Percentiles rank a stretch among this genome's conserved stretches.
These are phyloP conservation scores for Pelosia muscerda DNA, from an alignment of 2,888 invertebrate species.

Conservation along the genomic window DNA sequence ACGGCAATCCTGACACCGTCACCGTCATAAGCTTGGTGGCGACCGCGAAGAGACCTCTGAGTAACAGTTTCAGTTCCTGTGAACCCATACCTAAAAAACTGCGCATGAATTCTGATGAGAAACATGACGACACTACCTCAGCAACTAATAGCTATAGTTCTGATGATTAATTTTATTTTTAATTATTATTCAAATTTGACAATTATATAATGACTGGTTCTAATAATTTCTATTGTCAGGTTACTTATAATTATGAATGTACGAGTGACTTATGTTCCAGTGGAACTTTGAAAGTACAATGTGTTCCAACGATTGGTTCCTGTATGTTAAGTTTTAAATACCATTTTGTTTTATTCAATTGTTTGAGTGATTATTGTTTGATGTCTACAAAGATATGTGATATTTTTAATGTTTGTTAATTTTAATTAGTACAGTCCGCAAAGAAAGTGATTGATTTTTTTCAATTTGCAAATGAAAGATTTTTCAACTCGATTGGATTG, in stretches of 20 bases:
- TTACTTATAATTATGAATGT: constrained; percentile 39
- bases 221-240: constrained; percentile 37
- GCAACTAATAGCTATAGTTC: constrained; percentile 70
- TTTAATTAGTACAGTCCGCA: constrained; percentile 13
- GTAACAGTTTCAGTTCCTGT: constrained; percentile 66
- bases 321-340: constrained; percentile 38
- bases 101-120: constrained; percentile 53
- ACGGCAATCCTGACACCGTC: constrained; percentile 59
- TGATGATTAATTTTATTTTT: constrained; percentile 51
- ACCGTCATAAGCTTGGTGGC: constrained; percentile 63
- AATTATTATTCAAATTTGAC: constrained; percentile 32
- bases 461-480: not conserved
- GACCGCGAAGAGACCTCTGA: constrained; percentile 68
- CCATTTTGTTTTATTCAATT: constrained; percentile 18
- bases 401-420: constrained; percentile 47
- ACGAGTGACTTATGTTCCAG: constrained; percentile 33
- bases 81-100: constrained; percentile 77
- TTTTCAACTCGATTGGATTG: not conserved
- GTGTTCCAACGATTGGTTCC: constrained; percentile 43
- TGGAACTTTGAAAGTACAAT: constrained; percentile 27
- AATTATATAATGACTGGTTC: constrained; percentile 40
- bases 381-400: constrained; percentile 39
- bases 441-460: constrained; percentile 6
- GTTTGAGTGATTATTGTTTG: constrained; percentile 28
- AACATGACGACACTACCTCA: constrained; percentile 67